A percentile compares a stretch with the other conserved stretches of the same genome.
Conservation (phyloP, 2,113 vertebrate genomes). For the Proterorhinus semilunaris region DNA sequence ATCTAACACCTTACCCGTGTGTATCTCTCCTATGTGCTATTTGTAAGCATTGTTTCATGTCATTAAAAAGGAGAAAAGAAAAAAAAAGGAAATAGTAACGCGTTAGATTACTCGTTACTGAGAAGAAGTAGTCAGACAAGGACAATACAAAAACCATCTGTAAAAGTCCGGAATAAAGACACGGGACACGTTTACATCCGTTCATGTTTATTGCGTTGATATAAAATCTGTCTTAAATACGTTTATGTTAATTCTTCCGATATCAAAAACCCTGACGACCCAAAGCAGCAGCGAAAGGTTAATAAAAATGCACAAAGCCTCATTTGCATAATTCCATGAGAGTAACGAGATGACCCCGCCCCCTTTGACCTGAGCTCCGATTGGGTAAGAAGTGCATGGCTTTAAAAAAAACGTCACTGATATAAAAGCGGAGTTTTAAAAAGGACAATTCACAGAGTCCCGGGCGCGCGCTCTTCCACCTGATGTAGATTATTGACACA, state of each 20-base stretch:
- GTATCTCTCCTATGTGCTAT: too few relatives aligned
- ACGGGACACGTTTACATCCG: not conserved
- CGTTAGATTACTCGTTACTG: too few relatives aligned
- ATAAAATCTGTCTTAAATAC: slow-evolving; percentile 9
- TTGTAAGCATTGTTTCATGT: too few relatives aligned
- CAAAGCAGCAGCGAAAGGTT: not conserved
- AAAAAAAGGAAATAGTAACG: too few relatives aligned
- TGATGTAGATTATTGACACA: too few relatives aligned
- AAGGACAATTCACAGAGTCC: too few relatives aligned
- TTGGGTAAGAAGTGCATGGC: not conserved
- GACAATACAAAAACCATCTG: too few relatives aligned
- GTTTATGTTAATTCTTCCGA: not conserved
- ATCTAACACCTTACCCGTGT: too few relatives aligned
- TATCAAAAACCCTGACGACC: not conserved
- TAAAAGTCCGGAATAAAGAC: not conserved
- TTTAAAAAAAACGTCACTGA: not conserved
- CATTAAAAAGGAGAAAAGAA: too few relatives aligned
- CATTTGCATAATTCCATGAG: not conserved
- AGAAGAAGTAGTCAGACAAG: too few relatives aligned
- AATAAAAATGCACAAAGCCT: too few relatives aligned
- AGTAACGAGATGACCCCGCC: not conserved
- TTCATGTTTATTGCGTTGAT: not conserved
- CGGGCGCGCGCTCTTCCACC: too few relatives aligned
- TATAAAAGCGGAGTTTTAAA: not conserved
- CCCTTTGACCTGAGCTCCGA: not conserved